Base-by-base conservation (phyloP, 2,888 invertebrate genomes). In the Epiblema foenella region DNA sequence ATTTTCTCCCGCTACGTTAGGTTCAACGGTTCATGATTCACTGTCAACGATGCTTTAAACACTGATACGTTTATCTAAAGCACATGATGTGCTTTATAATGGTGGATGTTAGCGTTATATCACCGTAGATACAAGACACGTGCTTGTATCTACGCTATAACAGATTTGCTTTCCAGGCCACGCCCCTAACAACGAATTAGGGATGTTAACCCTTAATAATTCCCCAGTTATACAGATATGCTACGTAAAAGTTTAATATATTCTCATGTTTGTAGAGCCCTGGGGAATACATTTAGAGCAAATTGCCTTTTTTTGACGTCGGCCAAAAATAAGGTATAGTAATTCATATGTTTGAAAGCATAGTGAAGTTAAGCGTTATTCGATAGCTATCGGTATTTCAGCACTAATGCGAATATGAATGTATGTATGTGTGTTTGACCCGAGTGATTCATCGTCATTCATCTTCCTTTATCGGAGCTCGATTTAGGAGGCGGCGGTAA, bases 361-460 rank as follows among this genome's bases (percentile, higher is more conserved):
- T 71, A 46, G 62, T 46, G 62, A 66, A 71, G 62, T 46, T 67
- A 66, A 71, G 39, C 56, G 62, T 56, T 66, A 71, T 66, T 60
- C 62, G 60, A 71, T 71, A 67, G 66, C 54, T 46, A 66, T 37
- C 24, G 42, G 42, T n/a, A 46, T 42, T 71, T 66, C n/a, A 57
- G 71, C 60, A 57, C 66, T 71, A 57, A 71, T 71, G 71, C 46
- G 66, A 60, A 56, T 62, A 29, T 60, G 66, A 62, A 49, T 62
- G 71, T 67, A 37, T 64, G 58, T 64, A 29, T 59, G 59, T 70
- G 65, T 65, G 65, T 54, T 15, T 71, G 71, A 62, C 60, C 66
- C 71, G 54, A 66, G 66, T 56, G 66, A 71, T 71, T 71, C 71
- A 67, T 71, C 71, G 71, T 67, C 66, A 71, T 71, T 71, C 66